Conservation (phyloP, 92 coral and sea anemone species). For the Nematostella vectensis region DNA sequence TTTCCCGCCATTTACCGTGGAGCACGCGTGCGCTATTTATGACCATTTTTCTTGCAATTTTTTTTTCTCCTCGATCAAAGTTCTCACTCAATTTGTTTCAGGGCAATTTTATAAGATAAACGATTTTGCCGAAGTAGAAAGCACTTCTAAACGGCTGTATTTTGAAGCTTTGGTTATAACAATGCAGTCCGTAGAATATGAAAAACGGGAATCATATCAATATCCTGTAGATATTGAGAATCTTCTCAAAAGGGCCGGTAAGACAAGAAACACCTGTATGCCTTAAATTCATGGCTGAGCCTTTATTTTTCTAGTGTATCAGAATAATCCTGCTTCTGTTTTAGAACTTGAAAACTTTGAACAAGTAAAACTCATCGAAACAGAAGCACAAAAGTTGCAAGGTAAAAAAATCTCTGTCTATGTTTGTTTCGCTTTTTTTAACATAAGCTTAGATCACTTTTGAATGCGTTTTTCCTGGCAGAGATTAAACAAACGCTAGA, state of each 20-base stretch:
- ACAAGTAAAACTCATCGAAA: conserved; percentile 67
- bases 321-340: neutral
- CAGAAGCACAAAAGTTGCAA: conserved; percentile 62
- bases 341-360: conserved; percentile 89
- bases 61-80: neutral
- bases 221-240: conserved; percentile 83
- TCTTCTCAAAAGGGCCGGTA: conserved; percentile 86
- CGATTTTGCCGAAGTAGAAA: too few species aligned
- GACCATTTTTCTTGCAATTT: neutral
- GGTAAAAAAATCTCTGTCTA: conserved; percentile 27
- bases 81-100: too few species aligned
- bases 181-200: too few species aligned
- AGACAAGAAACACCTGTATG: too few species aligned
- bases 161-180: too few species aligned
- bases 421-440: neutral
- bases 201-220: too few species aligned
- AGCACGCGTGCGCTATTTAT: conserved; percentile 10
- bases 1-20: conserved; percentile 22
- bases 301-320: too few species aligned
- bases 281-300: too few species aligned
- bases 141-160: too few species aligned
- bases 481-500: conserved; percentile 68
- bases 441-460: too few species aligned
- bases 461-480: too few species aligned
- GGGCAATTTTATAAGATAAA: too few species aligned